phyloP scores from a whole-genome alignment of 2,888 invertebrate genomes.

The Drosophila engyochracea region DNA sequence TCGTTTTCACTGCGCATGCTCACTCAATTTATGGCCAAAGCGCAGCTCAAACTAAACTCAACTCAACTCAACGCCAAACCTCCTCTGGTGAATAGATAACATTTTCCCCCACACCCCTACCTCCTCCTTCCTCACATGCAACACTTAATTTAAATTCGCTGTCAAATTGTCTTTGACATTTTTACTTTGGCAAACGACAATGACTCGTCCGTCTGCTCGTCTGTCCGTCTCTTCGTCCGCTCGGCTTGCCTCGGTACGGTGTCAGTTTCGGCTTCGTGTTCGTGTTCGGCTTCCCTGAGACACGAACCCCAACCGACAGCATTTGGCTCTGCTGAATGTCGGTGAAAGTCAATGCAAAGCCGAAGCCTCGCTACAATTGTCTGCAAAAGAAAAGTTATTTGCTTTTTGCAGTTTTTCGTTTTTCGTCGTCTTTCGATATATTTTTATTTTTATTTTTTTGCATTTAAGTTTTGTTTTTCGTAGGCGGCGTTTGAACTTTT shows the following conservation, averaged over 20 bases:
- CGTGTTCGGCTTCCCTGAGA: conserved; percentile 28
- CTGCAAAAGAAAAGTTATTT: conserved; percentile 79
- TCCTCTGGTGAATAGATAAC: conserved; percentile 13
- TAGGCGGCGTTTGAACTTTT: conserved; percentile 77
- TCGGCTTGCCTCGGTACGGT: not conserved
- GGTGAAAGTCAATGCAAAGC: conserved; percentile 73
- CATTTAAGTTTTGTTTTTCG: conserved; percentile 55
- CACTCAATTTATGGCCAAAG: conserved; percentile 72
- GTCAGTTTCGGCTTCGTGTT: conserved; percentile 1
- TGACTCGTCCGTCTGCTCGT: conserved; percentile 37
- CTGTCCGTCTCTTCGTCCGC: not conserved
- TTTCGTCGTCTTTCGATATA: conserved; percentile 29
- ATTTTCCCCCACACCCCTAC: not conserved
- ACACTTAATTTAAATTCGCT: conserved; percentile 65
- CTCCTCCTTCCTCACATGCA: not conserved
- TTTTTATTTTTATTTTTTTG: not conserved
- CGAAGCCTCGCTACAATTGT: conserved; percentile 75
- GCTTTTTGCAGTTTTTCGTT: conserved; percentile 69
- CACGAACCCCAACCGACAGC: conserved; percentile 20
- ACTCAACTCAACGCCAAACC: conserved; percentile 9
- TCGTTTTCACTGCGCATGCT: conserved; percentile 72
- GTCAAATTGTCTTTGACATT: conserved; percentile 76
- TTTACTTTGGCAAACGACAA: conserved; percentile 45
- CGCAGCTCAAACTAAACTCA: conserved; percentile 28
- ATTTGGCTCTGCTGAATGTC: conserved; percentile 63